A percentile compares a stretch with the other conserved stretches of the same genome.
Evolutionary conservation across 2,797 vertebrate species (phyloP).

Genomic region (Platyrinchus mystaceus): DNA sequence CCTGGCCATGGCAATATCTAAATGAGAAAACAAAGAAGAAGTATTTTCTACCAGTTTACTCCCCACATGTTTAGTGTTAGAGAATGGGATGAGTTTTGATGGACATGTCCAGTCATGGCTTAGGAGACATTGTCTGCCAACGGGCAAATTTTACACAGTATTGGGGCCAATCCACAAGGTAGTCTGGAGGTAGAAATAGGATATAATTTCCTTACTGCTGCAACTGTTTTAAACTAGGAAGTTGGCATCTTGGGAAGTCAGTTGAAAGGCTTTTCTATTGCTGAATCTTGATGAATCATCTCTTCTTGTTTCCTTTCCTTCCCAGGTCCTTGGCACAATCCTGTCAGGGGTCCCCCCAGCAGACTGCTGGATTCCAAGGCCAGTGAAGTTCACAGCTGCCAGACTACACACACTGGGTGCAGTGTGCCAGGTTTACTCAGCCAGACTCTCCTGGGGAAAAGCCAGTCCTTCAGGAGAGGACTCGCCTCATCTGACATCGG

Average conservation of each 20-base stretch:
- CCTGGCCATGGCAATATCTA: neutral
- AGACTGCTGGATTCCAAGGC: neutral
- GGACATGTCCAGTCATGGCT: neutral
- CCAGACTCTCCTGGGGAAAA: neutral
- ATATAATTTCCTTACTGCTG: neutral
- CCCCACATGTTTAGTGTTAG: neutral
- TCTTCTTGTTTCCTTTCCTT: neutral
- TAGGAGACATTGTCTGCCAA: neutral
- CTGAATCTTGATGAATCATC: neutral
- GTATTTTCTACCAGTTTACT: neutral
- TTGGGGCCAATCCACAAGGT: neutral
- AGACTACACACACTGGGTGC: neutral
- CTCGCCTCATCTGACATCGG: neutral
- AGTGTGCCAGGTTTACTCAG: neutral
- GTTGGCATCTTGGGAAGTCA: neutral
- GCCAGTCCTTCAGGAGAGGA: neutral
- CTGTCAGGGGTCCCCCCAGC: neutral
- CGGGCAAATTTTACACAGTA: neutral
- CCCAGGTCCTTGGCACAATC: neutral
- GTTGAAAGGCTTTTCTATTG: neutral
- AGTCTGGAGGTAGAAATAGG: rapidly evolving
- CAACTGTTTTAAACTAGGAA: neutral
- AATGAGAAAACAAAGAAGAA: neutral
- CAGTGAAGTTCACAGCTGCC: neutral
- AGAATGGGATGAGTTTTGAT: neutral